Conservation (phyloP, 1,140 invertebrate species). For the Steinernema khuongi region DNA sequence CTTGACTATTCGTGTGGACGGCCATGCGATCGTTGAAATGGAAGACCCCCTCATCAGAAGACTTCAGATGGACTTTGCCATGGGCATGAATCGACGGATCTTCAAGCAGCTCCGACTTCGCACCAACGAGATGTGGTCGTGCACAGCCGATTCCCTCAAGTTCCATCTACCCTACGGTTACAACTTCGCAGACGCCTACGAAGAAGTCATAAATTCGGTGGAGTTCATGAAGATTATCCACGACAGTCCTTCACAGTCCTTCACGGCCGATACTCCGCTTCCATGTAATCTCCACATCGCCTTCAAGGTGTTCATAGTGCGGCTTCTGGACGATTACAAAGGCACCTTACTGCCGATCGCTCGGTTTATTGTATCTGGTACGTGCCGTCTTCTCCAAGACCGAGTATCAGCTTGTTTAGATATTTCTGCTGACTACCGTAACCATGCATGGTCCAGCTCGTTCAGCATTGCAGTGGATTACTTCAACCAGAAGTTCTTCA, state of each 20-base stretch:
- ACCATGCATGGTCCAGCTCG: conserved; percentile 59
- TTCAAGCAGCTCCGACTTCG: conserved; percentile 36
- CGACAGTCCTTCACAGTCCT: conserved; percentile 68
- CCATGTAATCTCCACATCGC: conserved; percentile 74
- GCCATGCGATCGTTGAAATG: conserved; percentile 42
- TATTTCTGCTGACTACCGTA: neutral
- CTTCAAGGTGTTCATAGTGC: conserved; percentile 70
- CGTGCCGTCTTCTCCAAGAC: conserved; percentile 61
- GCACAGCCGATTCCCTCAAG: conserved; percentile 69
- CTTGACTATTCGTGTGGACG: conserved; percentile 48
- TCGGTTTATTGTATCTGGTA: conserved; percentile 70
- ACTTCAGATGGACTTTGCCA: conserved; percentile 25
- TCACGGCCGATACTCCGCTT: conserved; percentile 67
- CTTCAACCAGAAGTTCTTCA: conserved; percentile 84
- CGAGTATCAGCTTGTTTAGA: neutral
- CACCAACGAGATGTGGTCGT: conserved; percentile 59
- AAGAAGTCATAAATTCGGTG: conserved; percentile 76
- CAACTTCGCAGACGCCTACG: conserved; percentile 84
- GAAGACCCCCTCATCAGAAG: conserved; percentile 27
- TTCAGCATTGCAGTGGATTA: conserved; percentile 75
- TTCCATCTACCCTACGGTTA: conserved; percentile 84
- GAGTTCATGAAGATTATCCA: conserved; percentile 87
- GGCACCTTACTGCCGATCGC: conserved; percentile 88
- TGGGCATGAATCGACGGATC: conserved; percentile 43
- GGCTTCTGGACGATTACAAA: conserved; percentile 91